These are phyloP conservation scores for Clarias gariepinus DNA, from an alignment of 2,113 vertebrate species.

Conservation along the genomic window DNA sequence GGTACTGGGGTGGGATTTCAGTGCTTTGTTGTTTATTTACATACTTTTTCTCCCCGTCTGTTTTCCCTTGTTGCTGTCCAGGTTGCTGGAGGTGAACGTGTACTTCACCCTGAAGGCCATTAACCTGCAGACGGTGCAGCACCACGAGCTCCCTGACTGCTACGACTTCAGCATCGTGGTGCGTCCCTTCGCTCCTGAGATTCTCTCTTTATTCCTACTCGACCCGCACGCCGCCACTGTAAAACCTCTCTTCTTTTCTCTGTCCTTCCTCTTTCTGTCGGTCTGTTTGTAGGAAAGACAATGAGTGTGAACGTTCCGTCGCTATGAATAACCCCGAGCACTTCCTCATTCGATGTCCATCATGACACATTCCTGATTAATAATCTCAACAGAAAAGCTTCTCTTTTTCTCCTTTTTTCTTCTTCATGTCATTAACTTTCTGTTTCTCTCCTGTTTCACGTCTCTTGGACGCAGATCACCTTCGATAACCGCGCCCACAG, in stretches of 20 bases:
- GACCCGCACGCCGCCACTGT: not conserved
- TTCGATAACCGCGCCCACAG: constrained; percentile 92
- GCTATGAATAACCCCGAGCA: not conserved
- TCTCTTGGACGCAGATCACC: constrained; percentile 74
- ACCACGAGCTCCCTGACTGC: constrained; percentile 92
- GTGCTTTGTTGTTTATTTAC: not conserved
- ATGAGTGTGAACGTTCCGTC: not conserved
- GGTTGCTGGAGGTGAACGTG: constrained; percentile 81
- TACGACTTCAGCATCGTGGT: constrained; percentile 89
- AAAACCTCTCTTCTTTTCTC: not conserved
- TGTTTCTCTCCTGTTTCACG: not conserved
- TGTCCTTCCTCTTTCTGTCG: not conserved
- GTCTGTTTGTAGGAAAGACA: not conserved
- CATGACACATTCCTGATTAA: not conserved
- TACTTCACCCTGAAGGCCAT: constrained; percentile 89
- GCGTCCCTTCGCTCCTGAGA: constrained; percentile 51
- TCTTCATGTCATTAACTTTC: not conserved
- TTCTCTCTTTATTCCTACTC: not conserved
- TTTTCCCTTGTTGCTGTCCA: constrained; percentile 61
- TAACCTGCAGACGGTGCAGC: constrained; percentile 90
- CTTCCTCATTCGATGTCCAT: not conserved
- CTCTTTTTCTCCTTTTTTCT: not conserved
- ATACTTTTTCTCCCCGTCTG: not conserved
- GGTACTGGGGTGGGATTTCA: not conserved
- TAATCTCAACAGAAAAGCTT: not conserved